phyloP scores from a whole-genome alignment of 2,888 invertebrate species.

The Troides helena region DNA sequence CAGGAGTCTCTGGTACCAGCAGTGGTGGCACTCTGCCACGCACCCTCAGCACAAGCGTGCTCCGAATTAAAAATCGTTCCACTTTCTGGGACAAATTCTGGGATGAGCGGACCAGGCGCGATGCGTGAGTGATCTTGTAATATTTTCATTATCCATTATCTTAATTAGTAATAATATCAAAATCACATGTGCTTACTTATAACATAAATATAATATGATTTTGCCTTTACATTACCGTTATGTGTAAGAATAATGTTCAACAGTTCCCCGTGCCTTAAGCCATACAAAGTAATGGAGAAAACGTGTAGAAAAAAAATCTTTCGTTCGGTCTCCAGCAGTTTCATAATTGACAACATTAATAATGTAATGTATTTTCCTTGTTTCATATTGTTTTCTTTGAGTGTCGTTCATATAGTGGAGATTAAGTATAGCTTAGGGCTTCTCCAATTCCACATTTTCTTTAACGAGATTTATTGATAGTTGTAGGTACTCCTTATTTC shows the following conservation, averaged over 20 bases:
- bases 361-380: slow-evolving; percentile 2
- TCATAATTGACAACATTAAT: not conserved
- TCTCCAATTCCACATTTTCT: slow-evolving; percentile 12
- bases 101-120: slow-evolving; percentile 84
- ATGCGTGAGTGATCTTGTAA: slow-evolving; percentile 81
- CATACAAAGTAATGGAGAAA: slow-evolving; percentile 25
- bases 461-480: slow-evolving; percentile 18
- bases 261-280: slow-evolving; percentile 7
- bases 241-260: slow-evolving; percentile 2
- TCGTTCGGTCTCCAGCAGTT: slow-evolving; percentile 6
- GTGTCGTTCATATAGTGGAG: not conserved
- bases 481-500: slow-evolving; percentile 10
- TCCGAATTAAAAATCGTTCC: slow-evolving; percentile 87
- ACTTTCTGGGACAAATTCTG: slow-evolving; percentile 93
- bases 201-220: not conserved
- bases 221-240: not conserved
- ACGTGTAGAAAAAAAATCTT: slow-evolving; percentile 20
- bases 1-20: slow-evolving; percentile 71
- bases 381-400: not conserved
- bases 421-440: slow-evolving; percentile 6
- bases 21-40: slow-evolving; percentile 81
- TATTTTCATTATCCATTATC: not conserved
- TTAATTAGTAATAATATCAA: not conserved
- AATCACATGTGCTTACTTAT: not conserved
- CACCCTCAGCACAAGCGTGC: slow-evolving; percentile 88